Evolutionary conservation across 2,888 invertebrate genomes (phyloP), one percentile per base, ranked within the genome.

Genomic region (Lordiphosa andalusiaca): DNA sequence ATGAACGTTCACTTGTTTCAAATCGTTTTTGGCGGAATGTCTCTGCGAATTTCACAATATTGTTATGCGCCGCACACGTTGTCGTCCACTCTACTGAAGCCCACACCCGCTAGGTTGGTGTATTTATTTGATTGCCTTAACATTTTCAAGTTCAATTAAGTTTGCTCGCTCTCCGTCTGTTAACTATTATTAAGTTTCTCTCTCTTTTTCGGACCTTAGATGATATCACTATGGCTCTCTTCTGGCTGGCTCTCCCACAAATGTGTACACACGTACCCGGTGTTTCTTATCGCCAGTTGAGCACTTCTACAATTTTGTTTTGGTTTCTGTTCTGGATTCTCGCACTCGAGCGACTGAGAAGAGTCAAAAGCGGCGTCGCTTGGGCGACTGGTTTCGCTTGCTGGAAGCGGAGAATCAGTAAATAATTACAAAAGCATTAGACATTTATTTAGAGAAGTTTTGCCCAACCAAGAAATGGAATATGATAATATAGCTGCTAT

Each of bases 261-360:
- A 12, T 53, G 6, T 30, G 1, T 4, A 40, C 6, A 16, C 35
- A 52, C 23, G 33, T 7, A 13, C 25, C 5, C 3, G 41, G 16
- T 30, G 21, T 13, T 38, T 21, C 58, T 60, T 60, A 63, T 68
- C 59, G 41, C 42, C 12, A 19, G 9, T n/a, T 19, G 35, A 23
- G 30, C 10, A 37, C 38, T 46, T 23, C 16, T 9, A 9, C 23
- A 30, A 39, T 42, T 55, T 49, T 63, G 70, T 63, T 70, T 63
- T 63, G 51, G 46, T 70, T 67, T 52, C 30, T 23, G n/a, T 67
- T 69, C 61, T 57, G 62, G 51, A 67, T 67, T 62, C 30, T 10
- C 30, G 30, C 30, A 30, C 30, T 30, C 10, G 9, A 30, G 30
- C 10, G 25, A 7, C 25, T 25, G 25, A 9, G 30, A 30, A 9